Evolutionary conservation across 1,140 invertebrate species (phyloP).

Genomic region (Magallana angulata): DNA sequence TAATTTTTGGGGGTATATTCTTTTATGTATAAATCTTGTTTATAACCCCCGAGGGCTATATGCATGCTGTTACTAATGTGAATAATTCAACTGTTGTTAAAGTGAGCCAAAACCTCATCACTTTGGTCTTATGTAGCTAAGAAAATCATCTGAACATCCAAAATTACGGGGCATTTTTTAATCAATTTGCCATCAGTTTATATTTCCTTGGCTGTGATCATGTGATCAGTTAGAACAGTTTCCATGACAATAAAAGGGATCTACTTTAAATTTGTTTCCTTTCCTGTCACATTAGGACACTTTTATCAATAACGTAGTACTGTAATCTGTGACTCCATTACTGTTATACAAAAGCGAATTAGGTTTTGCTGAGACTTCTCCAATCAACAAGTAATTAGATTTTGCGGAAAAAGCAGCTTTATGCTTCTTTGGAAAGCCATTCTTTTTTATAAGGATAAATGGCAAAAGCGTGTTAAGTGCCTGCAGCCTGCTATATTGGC

Average conservation of each 20-base stretch:
- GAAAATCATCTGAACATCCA: neutral
- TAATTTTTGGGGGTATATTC: neutral
- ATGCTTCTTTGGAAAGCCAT: conserved; percentile 29
- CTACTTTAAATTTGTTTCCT: conserved; percentile 35
- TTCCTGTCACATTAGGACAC: conserved; percentile 28
- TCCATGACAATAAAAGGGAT: conserved; percentile 33
- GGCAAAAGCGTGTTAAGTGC: conserved; percentile 34
- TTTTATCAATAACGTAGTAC: conserved; percentile 15
- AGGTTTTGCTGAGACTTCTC: conserved; percentile 22
- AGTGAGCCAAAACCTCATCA: neutral
- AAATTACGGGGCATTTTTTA: conserved; percentile 9
- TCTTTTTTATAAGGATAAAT: conserved; percentile 34
- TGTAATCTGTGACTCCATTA: conserved; percentile 6
- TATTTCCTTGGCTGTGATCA: conserved; percentile 18
- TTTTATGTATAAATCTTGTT: neutral
- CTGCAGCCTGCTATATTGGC: conserved; percentile 11
- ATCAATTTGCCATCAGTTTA: neutral
- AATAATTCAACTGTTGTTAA: neutral
- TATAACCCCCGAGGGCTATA: conserved; percentile 1
- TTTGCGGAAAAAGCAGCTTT: conserved; percentile 37
- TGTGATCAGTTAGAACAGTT: conserved; percentile 30
- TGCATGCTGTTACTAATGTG: neutral
- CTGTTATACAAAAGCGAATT: conserved; percentile 36
- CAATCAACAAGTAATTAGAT: conserved; percentile 38
- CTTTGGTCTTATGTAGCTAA: neutral